Conservation (phyloP, 1,140 invertebrate species). For the Bombus waltoni region DNA sequence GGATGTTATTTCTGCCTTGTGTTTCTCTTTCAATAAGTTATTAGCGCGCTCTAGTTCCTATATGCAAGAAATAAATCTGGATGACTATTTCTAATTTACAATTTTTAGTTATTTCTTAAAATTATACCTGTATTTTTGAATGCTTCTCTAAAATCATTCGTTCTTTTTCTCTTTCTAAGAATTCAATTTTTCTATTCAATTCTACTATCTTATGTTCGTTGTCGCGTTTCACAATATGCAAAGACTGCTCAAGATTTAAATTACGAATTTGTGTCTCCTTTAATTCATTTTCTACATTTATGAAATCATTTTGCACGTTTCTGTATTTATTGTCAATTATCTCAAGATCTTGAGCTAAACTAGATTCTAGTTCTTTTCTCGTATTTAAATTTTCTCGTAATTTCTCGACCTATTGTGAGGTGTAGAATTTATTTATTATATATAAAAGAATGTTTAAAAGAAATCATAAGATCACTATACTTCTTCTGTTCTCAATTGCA, state of each 20-base stretch:
- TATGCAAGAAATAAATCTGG: background rate
- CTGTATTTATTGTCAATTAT: conserved; percentile 8
- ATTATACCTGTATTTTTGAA: conserved; percentile 27
- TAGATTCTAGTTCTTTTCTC: conserved; percentile 27
- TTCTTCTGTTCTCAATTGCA: background rate
- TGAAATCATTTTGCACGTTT: conserved; percentile 2
- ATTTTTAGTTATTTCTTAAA: background rate
- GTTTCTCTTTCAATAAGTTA: conserved; percentile 19
- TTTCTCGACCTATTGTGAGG: background rate
- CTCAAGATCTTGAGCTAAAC: conserved; percentile 25
- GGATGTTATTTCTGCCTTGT: background rate
- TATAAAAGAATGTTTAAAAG: background rate
- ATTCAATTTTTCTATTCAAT: conserved; percentile 12
- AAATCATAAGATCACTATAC: conserved; percentile 4
- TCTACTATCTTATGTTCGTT: conserved; percentile 2
- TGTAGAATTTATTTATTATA: background rate
- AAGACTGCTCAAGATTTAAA: background rate
- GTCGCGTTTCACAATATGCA: background rate
- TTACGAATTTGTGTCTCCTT: conserved; percentile 11
- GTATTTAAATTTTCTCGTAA: conserved; percentile 2
- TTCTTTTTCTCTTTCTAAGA: conserved; percentile 36
- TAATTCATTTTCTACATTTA: conserved; percentile 31
- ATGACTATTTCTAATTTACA: background rate
- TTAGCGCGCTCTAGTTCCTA: conserved; percentile 4
- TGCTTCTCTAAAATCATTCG: background rate